Evolutionary conservation across 2,888 invertebrate species (phyloP), one percentile per base, ranked within the genome.

Genomic region (Micoletzkya japonica): DNA sequence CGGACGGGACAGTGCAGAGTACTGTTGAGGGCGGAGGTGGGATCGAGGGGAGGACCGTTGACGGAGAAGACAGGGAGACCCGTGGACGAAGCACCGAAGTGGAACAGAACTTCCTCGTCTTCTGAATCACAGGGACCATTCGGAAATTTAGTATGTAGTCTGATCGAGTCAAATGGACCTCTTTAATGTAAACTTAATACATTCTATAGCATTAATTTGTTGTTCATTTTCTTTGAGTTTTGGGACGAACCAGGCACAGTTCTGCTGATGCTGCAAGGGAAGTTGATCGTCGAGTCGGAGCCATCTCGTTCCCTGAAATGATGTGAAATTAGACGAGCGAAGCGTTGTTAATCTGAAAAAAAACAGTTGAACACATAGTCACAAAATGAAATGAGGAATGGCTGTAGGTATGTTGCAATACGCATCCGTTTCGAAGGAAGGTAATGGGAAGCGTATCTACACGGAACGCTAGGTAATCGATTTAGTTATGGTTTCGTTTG

Each of bases 1-100:
- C 77, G 75, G 17, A 81, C 77, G 6, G 82, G 82, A 63, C 81
- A 81, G 36, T 74, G 71, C 14, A 82, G 73, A 1, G 79, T 79
- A 61, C 77, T 80, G 28, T 73, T 71, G 20, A 82, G 73, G 4
- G 81, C 79, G 20, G 74, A 68, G 7, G 78, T 73, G 32, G 76
- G 76, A 68, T 81, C 80, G 57, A 82, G 70, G 10, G 82, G 81
- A 28, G 75, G 76, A 30, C 77, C 73, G 67, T 81, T 77, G 17
- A 74, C 76, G 44, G 74, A 75, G 71, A 71, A 79, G 0, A 79
- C 75, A n/a, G 78, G 76, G n/a, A 79, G 64, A 17, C 44, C 59
- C 14, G 59, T 34, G 17, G 34, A 63, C 17, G 49, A 37, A 28
- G 71, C 73, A 50, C 71, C 76, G 72, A 56, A 77, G 64, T 72